Percentiles rank a stretch among this genome's conserved stretches.
These are phyloP conservation scores for Unio pictorum DNA, from an alignment of 2,888 invertebrate species.

Conservation along the genomic window DNA sequence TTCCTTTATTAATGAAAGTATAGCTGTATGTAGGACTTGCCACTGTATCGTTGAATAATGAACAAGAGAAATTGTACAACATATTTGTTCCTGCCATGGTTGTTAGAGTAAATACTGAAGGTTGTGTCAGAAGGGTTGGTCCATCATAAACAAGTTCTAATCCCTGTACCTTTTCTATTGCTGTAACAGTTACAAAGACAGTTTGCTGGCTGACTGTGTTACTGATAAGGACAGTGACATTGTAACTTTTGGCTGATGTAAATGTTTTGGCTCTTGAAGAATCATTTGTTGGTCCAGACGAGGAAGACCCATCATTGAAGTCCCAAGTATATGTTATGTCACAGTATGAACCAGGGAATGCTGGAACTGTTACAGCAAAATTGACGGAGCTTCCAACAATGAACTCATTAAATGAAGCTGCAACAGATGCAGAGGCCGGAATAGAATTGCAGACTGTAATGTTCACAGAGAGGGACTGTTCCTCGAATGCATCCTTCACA, in stretches of 20 bases:
- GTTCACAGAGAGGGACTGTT: neutral
- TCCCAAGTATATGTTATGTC: conserved; percentile 22
- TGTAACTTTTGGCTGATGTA: conserved; percentile 21
- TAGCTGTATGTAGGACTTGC: conserved; percentile 9
- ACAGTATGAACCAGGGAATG: conserved; percentile 26
- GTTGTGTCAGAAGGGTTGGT: conserved; percentile 13
- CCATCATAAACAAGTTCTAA: conserved; percentile 20
- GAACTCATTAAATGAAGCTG: conserved; percentile 8
- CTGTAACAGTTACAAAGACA: conserved; percentile 14
- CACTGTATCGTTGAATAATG: conserved; percentile 21
- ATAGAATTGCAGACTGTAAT: conserved; percentile 25
- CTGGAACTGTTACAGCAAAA: conserved; percentile 15
- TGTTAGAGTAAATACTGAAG: conserved; percentile 20
- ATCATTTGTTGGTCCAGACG: neutral
- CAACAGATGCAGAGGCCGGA: conserved; percentile 11
- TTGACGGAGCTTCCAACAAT: conserved; percentile 2
- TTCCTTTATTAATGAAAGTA: conserved; percentile 17
- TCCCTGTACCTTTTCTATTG: conserved; percentile 26
- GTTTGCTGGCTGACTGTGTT: conserved; percentile 28
- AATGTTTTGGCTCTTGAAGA: conserved; percentile 19
- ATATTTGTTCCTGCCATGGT: conserved; percentile 24
- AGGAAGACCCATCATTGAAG: conserved; percentile 28
- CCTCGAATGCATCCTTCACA: conserved; percentile 18
- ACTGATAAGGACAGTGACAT: conserved; percentile 23
- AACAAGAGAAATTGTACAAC: conserved; percentile 21